These are phyloP conservation scores for Sericinus montela DNA, from an alignment of 2,888 invertebrate species.

Conservation along the genomic window DNA sequence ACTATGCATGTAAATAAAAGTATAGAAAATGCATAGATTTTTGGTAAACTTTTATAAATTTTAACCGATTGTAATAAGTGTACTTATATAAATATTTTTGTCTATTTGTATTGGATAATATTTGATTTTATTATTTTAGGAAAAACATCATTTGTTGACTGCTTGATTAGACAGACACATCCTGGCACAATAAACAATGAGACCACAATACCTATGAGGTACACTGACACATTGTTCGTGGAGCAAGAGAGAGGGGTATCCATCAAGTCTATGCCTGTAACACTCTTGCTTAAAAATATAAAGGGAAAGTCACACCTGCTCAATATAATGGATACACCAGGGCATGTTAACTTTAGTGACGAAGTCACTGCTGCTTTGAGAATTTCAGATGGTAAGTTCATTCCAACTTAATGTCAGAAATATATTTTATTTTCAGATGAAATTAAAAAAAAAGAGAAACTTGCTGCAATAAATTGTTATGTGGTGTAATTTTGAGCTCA, in stretches of 20 bases:
- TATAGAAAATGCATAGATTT: too few relatives aligned
- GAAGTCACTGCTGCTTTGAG: slow-evolving; percentile 98
- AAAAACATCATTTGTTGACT: slow-evolving; percentile 98
- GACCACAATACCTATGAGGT: slow-evolving; percentile 89
- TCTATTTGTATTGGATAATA: too few relatives aligned
- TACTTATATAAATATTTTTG: too few relatives aligned
- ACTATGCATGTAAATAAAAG: too few relatives aligned
- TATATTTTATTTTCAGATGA: too few relatives aligned
- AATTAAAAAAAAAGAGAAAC: too few relatives aligned
- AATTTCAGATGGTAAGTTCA: slow-evolving; percentile 81
- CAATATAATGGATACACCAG: slow-evolving; percentile 98
- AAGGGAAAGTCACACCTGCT: slow-evolving; percentile 97
- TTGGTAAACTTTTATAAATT: too few relatives aligned
- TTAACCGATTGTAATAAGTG: too few relatives aligned
- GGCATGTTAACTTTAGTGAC: slow-evolving; percentile 99
- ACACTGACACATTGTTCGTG: slow-evolving; percentile 97
- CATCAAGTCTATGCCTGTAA: slow-evolving; percentile 97
- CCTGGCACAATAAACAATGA: slow-evolving; percentile 88
- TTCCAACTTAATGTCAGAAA: too few relatives aligned
- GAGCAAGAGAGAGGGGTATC: slow-evolving; percentile 98
- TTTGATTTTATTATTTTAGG: slow-evolving; percentile 50
- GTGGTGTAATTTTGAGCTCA: too few relatives aligned
- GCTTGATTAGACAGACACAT: slow-evolving; percentile 97
- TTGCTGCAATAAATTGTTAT: too few relatives aligned
- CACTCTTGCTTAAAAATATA: slow-evolving; percentile 94